A percentile compares a stretch with the other conserved stretches of the same genome.
phyloP scores from a whole-genome alignment of 2,113 vertebrate genomes.

The Rhea pennata region DNA sequence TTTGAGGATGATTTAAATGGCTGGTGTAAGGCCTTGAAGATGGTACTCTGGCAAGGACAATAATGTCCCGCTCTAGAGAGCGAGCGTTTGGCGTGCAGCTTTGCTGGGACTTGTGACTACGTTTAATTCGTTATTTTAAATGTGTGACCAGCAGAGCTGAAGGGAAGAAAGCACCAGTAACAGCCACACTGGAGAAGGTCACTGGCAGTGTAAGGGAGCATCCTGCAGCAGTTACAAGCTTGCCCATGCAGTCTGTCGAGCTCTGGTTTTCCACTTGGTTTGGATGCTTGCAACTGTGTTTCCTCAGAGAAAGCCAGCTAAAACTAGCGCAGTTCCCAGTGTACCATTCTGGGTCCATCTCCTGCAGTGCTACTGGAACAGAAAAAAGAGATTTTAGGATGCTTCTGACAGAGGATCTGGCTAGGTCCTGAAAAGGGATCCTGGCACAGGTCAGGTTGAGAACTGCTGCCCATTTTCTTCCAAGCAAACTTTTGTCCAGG shows the following conservation, averaged over 20 bases:
- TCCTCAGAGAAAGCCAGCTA: background rate
- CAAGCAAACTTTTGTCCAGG: background rate
- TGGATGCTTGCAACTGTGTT: background rate
- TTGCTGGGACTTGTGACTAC: background rate
- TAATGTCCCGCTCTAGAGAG: no score
- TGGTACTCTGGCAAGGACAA: background rate
- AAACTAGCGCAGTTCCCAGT: background rate
- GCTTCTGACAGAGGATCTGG: background rate
- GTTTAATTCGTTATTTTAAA: background rate
- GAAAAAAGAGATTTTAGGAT: background rate
- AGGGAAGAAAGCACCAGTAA: no score
- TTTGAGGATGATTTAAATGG: background rate
- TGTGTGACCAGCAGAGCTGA: no score
- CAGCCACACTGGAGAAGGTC: background rate
- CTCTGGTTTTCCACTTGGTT: background rate
- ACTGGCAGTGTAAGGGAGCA: rapidly evolving
- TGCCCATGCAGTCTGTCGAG: background rate
- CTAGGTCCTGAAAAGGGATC: background rate
- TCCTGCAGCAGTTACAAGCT: background rate
- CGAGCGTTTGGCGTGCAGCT: background rate
- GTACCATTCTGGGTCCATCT: background rate
- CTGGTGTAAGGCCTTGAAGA: background rate
- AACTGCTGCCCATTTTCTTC: background rate
- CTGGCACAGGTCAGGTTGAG: background rate
- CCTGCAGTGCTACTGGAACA: background rate